Conservation (phyloP, 1,140 invertebrate species). For the Meloidogyne hapla region DNA sequence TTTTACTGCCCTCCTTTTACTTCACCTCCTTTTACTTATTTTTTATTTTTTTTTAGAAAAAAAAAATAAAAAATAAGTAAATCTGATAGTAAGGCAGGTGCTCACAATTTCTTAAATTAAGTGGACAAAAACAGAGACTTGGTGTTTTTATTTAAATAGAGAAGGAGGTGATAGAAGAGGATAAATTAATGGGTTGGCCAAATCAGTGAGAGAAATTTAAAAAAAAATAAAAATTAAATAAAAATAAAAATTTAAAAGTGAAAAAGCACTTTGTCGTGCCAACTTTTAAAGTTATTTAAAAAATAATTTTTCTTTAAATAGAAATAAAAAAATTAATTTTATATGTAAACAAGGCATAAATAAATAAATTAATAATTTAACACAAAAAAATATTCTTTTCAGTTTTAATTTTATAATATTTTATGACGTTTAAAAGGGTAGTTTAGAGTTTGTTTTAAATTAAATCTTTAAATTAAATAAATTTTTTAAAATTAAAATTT, state of each 20-base stretch:
- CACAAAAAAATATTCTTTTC: no score
- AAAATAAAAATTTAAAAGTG: no score
- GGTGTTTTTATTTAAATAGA: no score
- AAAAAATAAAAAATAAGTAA: background rate
- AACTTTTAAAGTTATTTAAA: background rate
- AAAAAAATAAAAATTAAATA: background rate
- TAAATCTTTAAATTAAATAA: no score
- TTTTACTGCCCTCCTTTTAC: no score
- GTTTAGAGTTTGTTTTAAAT: no score
- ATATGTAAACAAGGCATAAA: conserved; percentile 1
- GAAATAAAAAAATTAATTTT: background rate
- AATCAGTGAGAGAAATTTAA: background rate
- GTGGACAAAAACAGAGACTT: background rate
- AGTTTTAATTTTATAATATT: background rate
- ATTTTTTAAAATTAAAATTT: no score
- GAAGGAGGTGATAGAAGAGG: background rate
- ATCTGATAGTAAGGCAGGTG: background rate
- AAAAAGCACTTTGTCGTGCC: no score
- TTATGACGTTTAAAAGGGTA: background rate
- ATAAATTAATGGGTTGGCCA: background rate
- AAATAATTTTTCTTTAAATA: background rate
- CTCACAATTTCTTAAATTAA: background rate
- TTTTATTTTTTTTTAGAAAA: no score
- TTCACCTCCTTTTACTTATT: no score
- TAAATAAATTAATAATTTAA: background rate